These are phyloP conservation scores for Manis javanica DNA, from an alignment of 2,797 vertebrate genomes.

Conservation along the genomic window DNA sequence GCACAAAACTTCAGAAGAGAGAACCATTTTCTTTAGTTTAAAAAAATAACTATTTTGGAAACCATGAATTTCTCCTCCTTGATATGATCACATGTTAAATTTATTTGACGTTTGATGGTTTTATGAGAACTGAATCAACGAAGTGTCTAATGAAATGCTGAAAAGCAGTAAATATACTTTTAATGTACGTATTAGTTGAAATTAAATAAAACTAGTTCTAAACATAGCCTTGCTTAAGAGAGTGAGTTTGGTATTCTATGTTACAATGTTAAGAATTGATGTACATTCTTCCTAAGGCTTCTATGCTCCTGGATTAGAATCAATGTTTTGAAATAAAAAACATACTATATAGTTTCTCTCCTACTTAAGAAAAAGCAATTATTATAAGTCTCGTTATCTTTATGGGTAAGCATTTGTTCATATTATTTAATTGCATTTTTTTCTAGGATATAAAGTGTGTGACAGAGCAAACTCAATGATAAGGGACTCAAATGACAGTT, in stretches of 20 bases:
- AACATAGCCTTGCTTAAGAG: neutral
- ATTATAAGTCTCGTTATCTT: neutral
- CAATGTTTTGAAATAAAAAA: neutral
- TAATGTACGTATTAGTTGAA: neutral
- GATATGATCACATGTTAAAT: neutral
- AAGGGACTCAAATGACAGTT: neutral
- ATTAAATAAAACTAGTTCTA: conserved; percentile 8
- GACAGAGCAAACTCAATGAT: neutral
- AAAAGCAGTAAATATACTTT: neutral
- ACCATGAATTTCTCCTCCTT: conserved; percentile 7
- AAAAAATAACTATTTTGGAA: neutral
- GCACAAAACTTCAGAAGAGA: neutral
- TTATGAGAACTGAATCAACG: conserved; percentile 25
- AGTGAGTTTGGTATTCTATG: neutral
- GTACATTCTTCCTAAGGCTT: neutral
- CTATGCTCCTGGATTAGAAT: neutral
- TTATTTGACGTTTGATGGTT: neutral
- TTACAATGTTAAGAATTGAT: neutral
- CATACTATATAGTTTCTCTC: neutral
- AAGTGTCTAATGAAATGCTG: neutral
- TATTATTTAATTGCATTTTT: conserved; percentile 26
- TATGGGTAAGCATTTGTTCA: neutral
- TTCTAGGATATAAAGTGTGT: neutral
- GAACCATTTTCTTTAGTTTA: neutral
- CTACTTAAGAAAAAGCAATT: neutral